Conservation (phyloP, 1,140 invertebrate genomes). For the Drosophila ficusphila region DNA sequence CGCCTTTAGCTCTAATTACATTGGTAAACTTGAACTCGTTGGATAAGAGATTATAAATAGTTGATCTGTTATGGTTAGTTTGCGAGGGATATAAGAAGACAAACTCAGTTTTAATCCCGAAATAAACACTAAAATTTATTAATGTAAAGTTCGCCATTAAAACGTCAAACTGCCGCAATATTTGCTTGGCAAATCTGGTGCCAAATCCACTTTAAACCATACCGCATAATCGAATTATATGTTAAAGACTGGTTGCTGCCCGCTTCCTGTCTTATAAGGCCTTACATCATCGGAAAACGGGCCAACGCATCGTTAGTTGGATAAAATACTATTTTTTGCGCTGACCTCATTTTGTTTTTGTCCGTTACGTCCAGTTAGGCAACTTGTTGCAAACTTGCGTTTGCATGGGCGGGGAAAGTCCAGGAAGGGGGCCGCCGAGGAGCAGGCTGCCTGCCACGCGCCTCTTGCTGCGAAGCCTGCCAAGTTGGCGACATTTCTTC, state of each 20-base stretch:
- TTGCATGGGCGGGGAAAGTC: conserved; percentile 13
- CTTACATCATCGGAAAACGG: conserved; percentile 49
- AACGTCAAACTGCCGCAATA: not conserved
- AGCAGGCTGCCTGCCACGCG: conserved; percentile 41
- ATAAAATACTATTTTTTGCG: conserved; percentile 37
- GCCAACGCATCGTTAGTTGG: conserved; percentile 47
- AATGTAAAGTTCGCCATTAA: not conserved
- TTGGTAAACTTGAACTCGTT: conserved; percentile 11
- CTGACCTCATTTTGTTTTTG: conserved; percentile 45
- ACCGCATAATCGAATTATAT: conserved; percentile 31
- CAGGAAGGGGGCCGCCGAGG: conserved; percentile 18
- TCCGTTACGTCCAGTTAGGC: conserved; percentile 53
- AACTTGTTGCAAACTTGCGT: conserved; percentile 49
- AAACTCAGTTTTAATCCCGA: no score
- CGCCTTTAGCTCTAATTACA: conserved; percentile 15
- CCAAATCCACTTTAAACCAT: conserved; percentile 3
- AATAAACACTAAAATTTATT: no score
- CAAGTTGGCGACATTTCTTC: conserved; percentile 74
- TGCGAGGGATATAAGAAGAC: not conserved
- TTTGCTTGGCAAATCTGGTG: not conserved
- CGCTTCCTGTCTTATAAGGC: conserved; percentile 36
- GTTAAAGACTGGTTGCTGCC: conserved; percentile 27
- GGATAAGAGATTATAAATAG: conserved; percentile 4
- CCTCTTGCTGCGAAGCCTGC: conserved; percentile 60
- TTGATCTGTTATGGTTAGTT: not conserved